Conservation (phyloP, 2,113 vertebrate genomes). For the Oryzias javanicus region DNA sequence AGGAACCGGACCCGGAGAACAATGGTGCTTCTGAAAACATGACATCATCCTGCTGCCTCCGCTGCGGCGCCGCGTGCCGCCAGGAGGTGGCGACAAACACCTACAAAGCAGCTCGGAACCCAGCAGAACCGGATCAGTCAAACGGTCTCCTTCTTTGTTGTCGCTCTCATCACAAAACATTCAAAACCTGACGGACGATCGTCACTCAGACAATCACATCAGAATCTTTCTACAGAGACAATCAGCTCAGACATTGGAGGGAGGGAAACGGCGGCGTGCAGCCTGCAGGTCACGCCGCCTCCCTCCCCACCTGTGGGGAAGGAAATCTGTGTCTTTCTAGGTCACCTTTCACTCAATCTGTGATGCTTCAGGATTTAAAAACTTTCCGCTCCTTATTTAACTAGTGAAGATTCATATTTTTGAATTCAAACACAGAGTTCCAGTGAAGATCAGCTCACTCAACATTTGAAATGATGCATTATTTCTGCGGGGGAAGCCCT, state of each 20-base stretch:
- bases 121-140: constrained; percentile 49
- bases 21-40: constrained; percentile 65
- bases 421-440: no score
- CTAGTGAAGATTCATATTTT: no score
- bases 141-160: constrained; percentile 63
- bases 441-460: no score
- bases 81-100: constrained; percentile 63
- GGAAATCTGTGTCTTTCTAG: constrained; percentile 44
- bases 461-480: background rate
- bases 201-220: no score
- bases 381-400: no score
- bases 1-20: constrained; percentile 62
- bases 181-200: no score
- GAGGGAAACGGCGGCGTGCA: constrained; percentile 32
- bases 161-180: no score
- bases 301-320: constrained; percentile 57
- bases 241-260: constrained; percentile 10
- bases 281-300: constrained; percentile 30
- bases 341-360: constrained; percentile 27
- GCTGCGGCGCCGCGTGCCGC: background rate
- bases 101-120: constrained; percentile 2
- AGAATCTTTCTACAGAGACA: background rate
- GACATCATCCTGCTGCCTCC: constrained; percentile 61
- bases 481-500: background rate
- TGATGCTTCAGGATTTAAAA: constrained; percentile 28